Conservation (phyloP, 2,113 vertebrate genomes). For the Penelope pileata region DNA sequence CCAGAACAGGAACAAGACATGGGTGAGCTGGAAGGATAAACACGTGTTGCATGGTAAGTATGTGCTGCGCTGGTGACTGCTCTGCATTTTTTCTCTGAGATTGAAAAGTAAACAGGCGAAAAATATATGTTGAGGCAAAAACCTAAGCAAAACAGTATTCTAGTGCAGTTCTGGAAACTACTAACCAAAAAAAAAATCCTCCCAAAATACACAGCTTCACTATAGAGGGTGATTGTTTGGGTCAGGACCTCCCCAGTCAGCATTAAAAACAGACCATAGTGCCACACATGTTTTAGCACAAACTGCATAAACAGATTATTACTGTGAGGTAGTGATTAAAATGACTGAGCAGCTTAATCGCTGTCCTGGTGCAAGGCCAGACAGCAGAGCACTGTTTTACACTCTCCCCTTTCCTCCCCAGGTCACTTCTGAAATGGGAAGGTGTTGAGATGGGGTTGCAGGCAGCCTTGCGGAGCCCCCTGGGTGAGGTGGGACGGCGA, state of each 20-base stretch:
- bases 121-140: constrained; percentile 21
- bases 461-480: neutral
- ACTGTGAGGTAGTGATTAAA: neutral
- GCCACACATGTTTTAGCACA: neutral
- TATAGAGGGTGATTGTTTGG: neutral
- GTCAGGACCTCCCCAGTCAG: neutral
- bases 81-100: neutral
- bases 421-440: neutral
- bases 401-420: neutral
- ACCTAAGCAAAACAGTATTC: neutral
- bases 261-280: neutral
- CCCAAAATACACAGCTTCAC: neutral
- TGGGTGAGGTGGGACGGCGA: neutral
- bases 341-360: neutral
- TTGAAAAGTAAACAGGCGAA: constrained; percentile 9
- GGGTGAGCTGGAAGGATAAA: neutral
- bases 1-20: neutral
- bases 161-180: neutral
- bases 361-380: neutral
- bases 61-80: neutral
- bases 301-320: neutral
- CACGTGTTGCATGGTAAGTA: neutral
- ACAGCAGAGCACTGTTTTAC: neutral
- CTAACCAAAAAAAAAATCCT: neutral
- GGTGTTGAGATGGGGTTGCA: neutral